Evolutionary conservation across 2,888 invertebrate species (phyloP).

Genomic region (Molanna angustata): DNA sequence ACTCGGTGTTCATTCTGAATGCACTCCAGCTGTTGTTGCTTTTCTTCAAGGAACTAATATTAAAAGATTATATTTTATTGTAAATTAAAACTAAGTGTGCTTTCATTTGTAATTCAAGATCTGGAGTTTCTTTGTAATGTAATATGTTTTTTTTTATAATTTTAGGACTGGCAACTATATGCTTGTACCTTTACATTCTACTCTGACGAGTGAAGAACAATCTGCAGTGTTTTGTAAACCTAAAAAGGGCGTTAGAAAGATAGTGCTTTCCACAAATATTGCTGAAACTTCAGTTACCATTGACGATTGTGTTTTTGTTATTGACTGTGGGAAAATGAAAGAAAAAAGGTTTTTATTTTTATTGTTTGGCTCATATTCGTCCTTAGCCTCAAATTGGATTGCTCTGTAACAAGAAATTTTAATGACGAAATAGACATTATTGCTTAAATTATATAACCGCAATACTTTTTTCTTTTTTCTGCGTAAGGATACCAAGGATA

Average conservation of each 20-base stretch:
- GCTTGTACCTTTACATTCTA: slow-evolving; percentile 82
- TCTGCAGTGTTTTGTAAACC: slow-evolving; percentile 68
- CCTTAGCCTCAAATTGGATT: too few relatives aligned
- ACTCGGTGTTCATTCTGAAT: too few relatives aligned
- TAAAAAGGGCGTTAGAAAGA: slow-evolving; percentile 72
- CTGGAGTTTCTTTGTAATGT: not conserved
- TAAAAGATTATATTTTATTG: too few relatives aligned
- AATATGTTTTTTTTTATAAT: slow-evolving; percentile 2
- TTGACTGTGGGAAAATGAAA: slow-evolving; percentile 91
- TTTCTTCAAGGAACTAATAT: too few relatives aligned
- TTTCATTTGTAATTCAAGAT: not conserved
- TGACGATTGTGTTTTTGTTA: slow-evolving; percentile 92
- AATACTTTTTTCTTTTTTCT: too few relatives aligned
- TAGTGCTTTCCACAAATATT: slow-evolving; percentile 87
- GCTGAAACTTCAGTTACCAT: slow-evolving; percentile 96
- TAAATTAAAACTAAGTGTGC: not conserved
- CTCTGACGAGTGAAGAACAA: slow-evolving; percentile 82
- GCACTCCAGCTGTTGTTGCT: too few relatives aligned
- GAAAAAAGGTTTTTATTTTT: slow-evolving; percentile 72
- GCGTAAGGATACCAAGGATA: too few relatives aligned
- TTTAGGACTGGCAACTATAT: slow-evolving; percentile 61
- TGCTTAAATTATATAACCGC: too few relatives aligned
- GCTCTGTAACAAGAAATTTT: too few relatives aligned
- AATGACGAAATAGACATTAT: too few relatives aligned
- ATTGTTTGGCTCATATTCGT: too few relatives aligned